Evolutionary conservation across 2,888 invertebrate species (phyloP), one percentile per base, ranked within the genome.

Genomic region (Glaucopsyche alexis): DNA sequence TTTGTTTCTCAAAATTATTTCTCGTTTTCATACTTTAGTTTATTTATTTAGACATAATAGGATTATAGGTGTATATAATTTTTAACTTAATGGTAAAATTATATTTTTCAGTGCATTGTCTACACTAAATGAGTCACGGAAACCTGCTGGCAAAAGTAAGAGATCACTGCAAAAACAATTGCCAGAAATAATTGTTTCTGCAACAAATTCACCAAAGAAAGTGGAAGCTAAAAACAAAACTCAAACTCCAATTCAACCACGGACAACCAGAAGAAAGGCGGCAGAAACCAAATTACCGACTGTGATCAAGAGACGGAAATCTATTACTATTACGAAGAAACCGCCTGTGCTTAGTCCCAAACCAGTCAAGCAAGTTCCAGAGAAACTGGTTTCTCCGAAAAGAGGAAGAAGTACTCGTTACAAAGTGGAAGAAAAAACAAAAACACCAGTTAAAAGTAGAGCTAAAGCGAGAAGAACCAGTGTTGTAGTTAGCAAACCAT

Each of bases 271-370:
- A 66, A 55, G 74, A 60, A 74, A 67, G 16, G 75, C 74, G 9
- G 64, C 73, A 19, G 72, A 71, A 16, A 55, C 29, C 14, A 19
- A 47, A 29, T 29, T 16, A 55, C 29, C 70, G 8, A 65, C 47
- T 6, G 73, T 50, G 11, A 64, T 77, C 4, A 87, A 82, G 71
- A 86, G 80, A 72, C 82, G 81, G 11, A 74, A 79, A 19, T 74
- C 80, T 0, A 74, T 89, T 16, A 83, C 87, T 13, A 81, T 89
- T 6, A 73, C 81, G 1, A 88, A 88, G 72, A 89, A 85, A 76
- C 71, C 83, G 0, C 88, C 88, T 0, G 78, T 79, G 9, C 78
- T 84, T 77, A 82, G 79, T n/a, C 85, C 85, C 0, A 75, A 79
- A 67, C 74, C 77, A 0, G 67, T 73, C 9, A 4, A 38, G 7